phyloP scores from a whole-genome alignment of 2,888 invertebrate species.

The Drosophila paucipuncta region DNA sequence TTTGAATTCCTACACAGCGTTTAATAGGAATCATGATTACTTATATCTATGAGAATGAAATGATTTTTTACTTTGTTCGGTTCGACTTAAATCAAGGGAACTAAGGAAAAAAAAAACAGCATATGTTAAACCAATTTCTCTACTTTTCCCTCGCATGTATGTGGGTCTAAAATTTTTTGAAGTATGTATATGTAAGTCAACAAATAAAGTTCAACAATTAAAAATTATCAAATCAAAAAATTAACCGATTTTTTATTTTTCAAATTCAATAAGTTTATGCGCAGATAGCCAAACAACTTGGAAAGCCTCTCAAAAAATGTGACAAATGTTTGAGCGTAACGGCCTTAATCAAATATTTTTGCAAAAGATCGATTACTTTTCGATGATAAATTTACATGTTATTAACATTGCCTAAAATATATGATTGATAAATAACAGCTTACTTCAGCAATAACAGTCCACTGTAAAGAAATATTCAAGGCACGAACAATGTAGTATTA shows the following conservation, averaged over 20 bases:
- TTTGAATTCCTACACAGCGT: constrained; percentile 63
- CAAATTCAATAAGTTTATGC: background rate
- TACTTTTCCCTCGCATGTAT: constrained; percentile 66
- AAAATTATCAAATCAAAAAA: constrained; percentile 42
- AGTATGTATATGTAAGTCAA: constrained; percentile 75
- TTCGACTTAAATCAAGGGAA: constrained; percentile 51
- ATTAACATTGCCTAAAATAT: background rate
- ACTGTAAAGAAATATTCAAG: no score
- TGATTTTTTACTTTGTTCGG: constrained; percentile 53
- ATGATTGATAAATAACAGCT: background rate
- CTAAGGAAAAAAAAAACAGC: constrained; percentile 22
- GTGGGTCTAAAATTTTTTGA: constrained; percentile 74
- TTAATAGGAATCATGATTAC: constrained; percentile 54
- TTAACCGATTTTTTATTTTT: no score
- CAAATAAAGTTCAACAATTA: constrained; percentile 79
- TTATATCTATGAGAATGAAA: constrained; percentile 62
- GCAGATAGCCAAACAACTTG: background rate
- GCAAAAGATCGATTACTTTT: background rate
- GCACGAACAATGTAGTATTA: background rate
- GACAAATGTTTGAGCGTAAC: background rate
- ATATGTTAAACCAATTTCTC: constrained; percentile 66
- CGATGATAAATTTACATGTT: background rate
- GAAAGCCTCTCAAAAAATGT: background rate
- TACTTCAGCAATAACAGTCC: no score
- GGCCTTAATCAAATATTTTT: background rate